These are phyloP conservation scores for Monoplex corrugatus DNA, from an alignment of 2,888 invertebrate genomes.

Conservation along the genomic window DNA sequence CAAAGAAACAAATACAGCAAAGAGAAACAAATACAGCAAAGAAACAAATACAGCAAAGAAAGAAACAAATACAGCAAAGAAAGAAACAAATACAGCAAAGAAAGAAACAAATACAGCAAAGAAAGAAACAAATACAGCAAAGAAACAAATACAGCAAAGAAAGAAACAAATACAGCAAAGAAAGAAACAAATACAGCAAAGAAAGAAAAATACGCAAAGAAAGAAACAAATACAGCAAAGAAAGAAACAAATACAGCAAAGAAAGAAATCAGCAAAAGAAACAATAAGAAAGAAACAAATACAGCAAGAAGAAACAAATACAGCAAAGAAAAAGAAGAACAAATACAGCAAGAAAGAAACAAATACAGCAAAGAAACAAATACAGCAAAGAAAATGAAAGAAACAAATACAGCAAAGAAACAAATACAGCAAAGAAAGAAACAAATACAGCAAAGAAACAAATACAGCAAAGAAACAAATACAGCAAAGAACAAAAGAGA, in stretches of 20 bases:
- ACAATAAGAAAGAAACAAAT: not conserved
- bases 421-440: not conserved
- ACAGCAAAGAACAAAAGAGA: too few species aligned
- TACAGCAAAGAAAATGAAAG: not conserved
- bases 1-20: not conserved
- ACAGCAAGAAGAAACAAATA: not conserved
- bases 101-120: not conserved
- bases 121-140: not conserved
- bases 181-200: too few species aligned
- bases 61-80: not conserved
- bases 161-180: too few species aligned
- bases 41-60: too few species aligned
- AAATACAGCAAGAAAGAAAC: not conserved
- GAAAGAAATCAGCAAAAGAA: not conserved
- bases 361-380: not conserved
- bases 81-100: not conserved
- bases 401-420: not conserved
- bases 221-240: not conserved
- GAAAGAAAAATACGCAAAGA: not conserved
- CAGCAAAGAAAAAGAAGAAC: not conserved
- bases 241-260: not conserved
- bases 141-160: not conserved
- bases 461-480: not conserved
- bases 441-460: not conserved
- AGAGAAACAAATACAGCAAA: too few species aligned